Evolutionary conservation across 1,140 invertebrate genomes (phyloP), one percentile per base, ranked within the genome.

Genomic region (Atta cephalotes): DNA sequence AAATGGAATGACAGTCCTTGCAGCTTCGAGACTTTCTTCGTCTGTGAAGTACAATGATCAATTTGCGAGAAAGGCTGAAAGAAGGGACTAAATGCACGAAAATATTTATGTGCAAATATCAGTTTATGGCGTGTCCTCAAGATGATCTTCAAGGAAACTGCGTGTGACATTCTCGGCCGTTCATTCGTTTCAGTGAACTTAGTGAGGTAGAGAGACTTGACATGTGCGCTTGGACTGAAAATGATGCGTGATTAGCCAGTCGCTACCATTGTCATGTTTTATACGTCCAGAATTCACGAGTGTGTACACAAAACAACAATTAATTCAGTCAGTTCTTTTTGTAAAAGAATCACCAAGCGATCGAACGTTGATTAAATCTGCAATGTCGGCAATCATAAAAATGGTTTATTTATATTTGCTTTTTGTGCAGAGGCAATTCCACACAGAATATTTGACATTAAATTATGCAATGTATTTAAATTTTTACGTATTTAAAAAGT

Each of bases 1-100:
- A 98, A 98, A 93, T 98, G 98, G 98, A 98, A 98, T 94, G 98
- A 98, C 94, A 98, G 98, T 0, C 98, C 98, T 0, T 98, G 98
- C 94, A 98, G 98, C 81, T 98, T 98, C 92, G 98, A 98, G 96
- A 98, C 98, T 1, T 98, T 96, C 95, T 98, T 98, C 93, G 97
- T 98, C 28, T 98, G 98, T 94, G 98, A 98, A 96, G 97, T 98
- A 87, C 96, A 97, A 90, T 96, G 94, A 94, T 94, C 86, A 74
- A 84, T 82, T 45, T 60, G 16, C 16, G 45, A 28, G 0, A 76
- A 28, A 62, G 5, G 53, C 28, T 49, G 62, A 49, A 76, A 63
- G 76, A 31, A 62, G n/a, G 35, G 39, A 89, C 76, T 62, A 65
- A 79, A 66, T 56, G 62, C 45, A n/a, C 39, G 80, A 10, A 70